Conservation (phyloP, 2,888 invertebrate species). For the Trichogramma dendrolimi region DNA sequence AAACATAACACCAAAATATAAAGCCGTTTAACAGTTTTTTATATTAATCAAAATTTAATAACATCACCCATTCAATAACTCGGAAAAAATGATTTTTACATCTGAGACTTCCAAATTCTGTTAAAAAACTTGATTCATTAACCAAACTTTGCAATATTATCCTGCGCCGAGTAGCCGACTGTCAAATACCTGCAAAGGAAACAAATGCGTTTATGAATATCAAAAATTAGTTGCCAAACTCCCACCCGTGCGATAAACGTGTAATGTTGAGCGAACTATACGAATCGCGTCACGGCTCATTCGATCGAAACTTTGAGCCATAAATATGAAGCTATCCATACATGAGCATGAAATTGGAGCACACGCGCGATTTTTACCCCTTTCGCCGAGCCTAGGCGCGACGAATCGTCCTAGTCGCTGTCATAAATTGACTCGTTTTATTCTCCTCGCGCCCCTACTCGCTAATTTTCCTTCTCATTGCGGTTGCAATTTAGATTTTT, state of each 20-base stretch:
- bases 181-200: conserved; percentile 74
- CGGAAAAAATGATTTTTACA: too few species aligned
- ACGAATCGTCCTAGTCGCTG: conserved; percentile 26
- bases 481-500: conserved; percentile 16
- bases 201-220: background rate
- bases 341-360: conserved; percentile 13
- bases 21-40: too few species aligned
- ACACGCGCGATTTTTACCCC: conserved; percentile 32
- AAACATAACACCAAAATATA: too few species aligned
- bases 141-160: conserved; percentile 87
- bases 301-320: conserved; percentile 29
- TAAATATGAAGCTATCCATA: too few species aligned
- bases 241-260: too few species aligned
- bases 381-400: conserved; percentile 24
- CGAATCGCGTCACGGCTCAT: conserved; percentile 30
- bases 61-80: too few species aligned
- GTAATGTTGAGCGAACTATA: conserved; percentile 9
- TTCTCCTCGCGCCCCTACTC: conserved; percentile 3
- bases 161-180: conserved; percentile 78
- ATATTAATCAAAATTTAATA: too few species aligned
- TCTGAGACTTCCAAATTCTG: too few species aligned
- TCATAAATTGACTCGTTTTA: conserved; percentile 17
- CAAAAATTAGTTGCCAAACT: too few species aligned
- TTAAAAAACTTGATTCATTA: too few species aligned
- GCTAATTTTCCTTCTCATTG: conserved; percentile 24